phyloP scores from a whole-genome alignment of 2,113 vertebrate genomes.

The Lycaon pictus region DNA sequence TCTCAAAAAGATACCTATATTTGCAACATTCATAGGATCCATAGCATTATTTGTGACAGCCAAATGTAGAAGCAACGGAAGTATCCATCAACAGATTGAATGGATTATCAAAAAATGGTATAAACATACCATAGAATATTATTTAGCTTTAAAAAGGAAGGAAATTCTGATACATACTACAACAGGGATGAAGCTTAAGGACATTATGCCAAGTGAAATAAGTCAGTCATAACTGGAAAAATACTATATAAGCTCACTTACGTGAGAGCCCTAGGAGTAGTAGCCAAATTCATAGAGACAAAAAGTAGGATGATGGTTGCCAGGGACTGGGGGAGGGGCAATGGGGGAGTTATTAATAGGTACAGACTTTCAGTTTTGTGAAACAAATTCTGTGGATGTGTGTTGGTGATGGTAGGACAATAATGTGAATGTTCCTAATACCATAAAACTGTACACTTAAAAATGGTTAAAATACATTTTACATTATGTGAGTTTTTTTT shows the following conservation, averaged over 20 bases:
- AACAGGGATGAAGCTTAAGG: background rate
- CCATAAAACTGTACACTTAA: background rate
- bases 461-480: background rate
- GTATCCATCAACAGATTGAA: background rate
- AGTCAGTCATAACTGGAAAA: background rate
- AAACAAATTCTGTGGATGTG: background rate
- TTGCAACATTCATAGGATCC: too few relatives aligned
- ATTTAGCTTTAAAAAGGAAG: background rate
- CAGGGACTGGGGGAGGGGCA: rapidly evolving
- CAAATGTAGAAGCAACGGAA: background rate
- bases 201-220: background rate
- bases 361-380: background rate
- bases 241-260: background rate
- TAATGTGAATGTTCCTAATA: background rate
- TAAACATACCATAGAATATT: background rate
- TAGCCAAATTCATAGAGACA: background rate
- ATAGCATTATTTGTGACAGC: background rate
- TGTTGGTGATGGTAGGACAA: background rate
- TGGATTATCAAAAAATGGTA: background rate
- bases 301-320: background rate
- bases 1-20: background rate
- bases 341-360: background rate
- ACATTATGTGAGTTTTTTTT: background rate
- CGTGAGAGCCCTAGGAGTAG: rapidly evolving
- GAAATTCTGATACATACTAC: background rate